Percentiles rank a stretch among this genome's conserved stretches.
These are phyloP conservation scores for Trachymyrmex septentrionalis DNA, from an alignment of 1,140 invertebrate species.

Conservation along the genomic window DNA sequence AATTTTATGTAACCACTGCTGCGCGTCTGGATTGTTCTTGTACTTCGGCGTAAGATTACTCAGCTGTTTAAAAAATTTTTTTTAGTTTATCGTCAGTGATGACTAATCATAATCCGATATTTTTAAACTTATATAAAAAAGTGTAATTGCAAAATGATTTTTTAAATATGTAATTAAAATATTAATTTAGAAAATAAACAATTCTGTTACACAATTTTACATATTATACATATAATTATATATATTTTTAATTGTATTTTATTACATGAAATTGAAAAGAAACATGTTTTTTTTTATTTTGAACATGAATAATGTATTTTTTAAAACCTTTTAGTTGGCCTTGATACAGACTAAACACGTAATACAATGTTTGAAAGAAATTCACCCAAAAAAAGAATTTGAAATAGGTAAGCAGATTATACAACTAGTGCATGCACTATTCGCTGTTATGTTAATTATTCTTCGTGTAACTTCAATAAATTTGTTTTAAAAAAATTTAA, in stretches of 20 bases:
- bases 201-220: background rate
- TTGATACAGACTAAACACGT: conserved; percentile 93
- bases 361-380: conserved; percentile 90
- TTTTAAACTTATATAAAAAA: background rate
- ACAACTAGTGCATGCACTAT: background rate
- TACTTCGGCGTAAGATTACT: background rate
- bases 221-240: background rate
- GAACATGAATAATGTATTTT: conserved; percentile 2
- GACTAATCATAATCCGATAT: background rate
- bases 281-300: background rate
- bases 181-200: too few relatives aligned
- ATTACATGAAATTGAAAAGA: background rate
- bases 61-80: conserved; percentile 16
- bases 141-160: background rate
- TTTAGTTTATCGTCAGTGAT: conserved; percentile 35
- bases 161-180: background rate
- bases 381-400: conserved; percentile 90
- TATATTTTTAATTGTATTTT: background rate
- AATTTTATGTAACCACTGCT: conserved; percentile 6
- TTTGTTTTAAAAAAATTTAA: background rate
- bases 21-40: too few relatives aligned
- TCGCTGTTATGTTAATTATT: conserved; percentile 9
- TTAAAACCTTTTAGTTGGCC: conserved; percentile 89
- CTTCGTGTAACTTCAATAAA: background rate
- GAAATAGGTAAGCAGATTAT: conserved; percentile 89